Base-by-base conservation (phyloP, 2,797 vertebrate genomes). In the Synanceia verrucosa region DNA sequence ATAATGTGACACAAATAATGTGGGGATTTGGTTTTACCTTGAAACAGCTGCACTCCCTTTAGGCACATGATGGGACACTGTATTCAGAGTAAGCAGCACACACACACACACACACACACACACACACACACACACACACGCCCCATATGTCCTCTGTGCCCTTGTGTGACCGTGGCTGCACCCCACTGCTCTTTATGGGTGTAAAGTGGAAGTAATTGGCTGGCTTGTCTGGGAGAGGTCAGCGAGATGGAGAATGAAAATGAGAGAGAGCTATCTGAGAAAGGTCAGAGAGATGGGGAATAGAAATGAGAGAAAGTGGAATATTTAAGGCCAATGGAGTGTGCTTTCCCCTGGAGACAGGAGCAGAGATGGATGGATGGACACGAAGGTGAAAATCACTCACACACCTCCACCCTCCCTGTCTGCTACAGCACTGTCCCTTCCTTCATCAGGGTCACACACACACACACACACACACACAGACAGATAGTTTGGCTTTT, bases 151-250 rank as follows among this genome's bases (percentile, higher is more conserved):
- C 80, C 74, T 79, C 23, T 64, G 41, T 82, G 82, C 78, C 78
- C 79, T 86, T 85, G 86, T 73, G 79, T 83, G 79, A 88, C 80
- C 64, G 9, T 9, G 41, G 81, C 73, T 84, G 81, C 79, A 80
- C 82, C 86, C 68, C n/a, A 23, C 62, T 76, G 73, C 79, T 82
- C 79, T 84, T 85, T 85, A 83, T 83, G 82, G 85, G 77, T 82
- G 81, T 85, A 85, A 89, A 85, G 86, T 84, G 81, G 81, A 88
- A 89, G 89, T 90, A 88, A 91, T 91, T 91, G 86, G 76, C 76
- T 73, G 65, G 77, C 65, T 86, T 79, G 82, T 86, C 81, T 85
- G 70, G 56, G 66, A 86, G 81, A 89, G 90, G 83, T 84, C 81
- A 84, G 83, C 26, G 58, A 85, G 74, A 75, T 62, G 52, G 68